A percentile compares a stretch with the other conserved stretches of the same genome.
These are phyloP conservation scores for Heliocidaris tuberculata DNA, from an alignment of 35 echinoderm and acorn worm genomes.

Conservation along the genomic window DNA sequence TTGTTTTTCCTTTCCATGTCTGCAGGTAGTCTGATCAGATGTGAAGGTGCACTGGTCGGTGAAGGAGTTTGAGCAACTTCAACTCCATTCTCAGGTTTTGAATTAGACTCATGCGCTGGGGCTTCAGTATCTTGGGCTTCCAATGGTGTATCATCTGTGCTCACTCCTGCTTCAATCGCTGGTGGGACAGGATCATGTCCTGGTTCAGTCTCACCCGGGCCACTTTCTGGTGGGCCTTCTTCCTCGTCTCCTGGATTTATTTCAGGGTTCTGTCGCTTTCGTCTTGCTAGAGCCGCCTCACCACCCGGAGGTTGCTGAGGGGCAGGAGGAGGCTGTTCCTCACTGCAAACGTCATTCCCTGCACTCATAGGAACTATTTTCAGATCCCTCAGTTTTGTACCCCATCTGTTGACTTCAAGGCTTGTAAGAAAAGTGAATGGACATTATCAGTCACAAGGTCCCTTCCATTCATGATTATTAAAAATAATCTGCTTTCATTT, in stretches of 20 bases:
- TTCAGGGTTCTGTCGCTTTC: neutral
- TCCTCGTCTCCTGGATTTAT: neutral
- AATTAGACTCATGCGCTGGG: neutral
- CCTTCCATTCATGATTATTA: neutral
- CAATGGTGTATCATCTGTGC: no score
- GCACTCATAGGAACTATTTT: neutral
- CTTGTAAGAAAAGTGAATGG: neutral
- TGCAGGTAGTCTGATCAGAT: neutral
- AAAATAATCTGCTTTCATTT: neutral
- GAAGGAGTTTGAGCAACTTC: neutral
- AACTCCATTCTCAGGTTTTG: neutral
- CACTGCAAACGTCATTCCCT: slow-evolving; percentile 25
- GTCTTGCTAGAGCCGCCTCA: neutral
- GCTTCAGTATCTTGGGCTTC: neutral
- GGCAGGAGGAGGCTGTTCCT: neutral
- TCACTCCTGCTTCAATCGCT: no score
- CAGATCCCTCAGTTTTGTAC: slow-evolving; percentile 19
- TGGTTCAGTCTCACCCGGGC: neutral
- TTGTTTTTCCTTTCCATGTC: neutral
- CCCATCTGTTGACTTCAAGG: slow-evolving; percentile 33
- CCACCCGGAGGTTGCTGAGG: neutral
- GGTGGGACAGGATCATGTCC: neutral
- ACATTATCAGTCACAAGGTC: neutral
- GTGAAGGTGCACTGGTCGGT: neutral
- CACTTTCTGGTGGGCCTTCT: neutral